Evolutionary conservation across 37 sponge, comb jelly and placozoan genomes (phyloP), one percentile per base, ranked within the genome.

Genomic region (Aplysina aerophoba): DNA sequence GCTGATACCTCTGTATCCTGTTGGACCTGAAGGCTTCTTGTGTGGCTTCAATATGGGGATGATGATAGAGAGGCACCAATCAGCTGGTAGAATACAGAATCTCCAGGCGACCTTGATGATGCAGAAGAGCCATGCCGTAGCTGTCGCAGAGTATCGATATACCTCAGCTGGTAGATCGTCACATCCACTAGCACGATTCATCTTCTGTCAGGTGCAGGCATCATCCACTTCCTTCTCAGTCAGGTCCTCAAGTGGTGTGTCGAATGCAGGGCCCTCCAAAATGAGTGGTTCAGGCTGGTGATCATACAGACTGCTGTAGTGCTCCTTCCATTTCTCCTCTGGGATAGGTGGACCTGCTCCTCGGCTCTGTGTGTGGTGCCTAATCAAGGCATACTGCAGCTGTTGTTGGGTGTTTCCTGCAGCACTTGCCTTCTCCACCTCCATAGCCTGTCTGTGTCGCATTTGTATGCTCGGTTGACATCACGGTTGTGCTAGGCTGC

Each of bases 351-450:
- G 50, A 8, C 50, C 50, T 8, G 8, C 50, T 8, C 3, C 50
- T 11, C 50, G 6, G 8, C 50, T 62, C 50, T 8, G 6, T 44
- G 50, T 44, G 8, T 44, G 50, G 50, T 44, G 50, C 8, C 50
- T 44, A 8, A 44, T 62, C 64, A 62, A 11, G 64, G 64, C 64
- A 62, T 62, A 62, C 64, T 62, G n/a, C n/a, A n/a, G n/a, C n/a
- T n/a, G 64, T 62, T 62, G 64, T 62, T 62, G 64, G 11, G 64
- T 62, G 12, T 11, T 62, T 62, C 64, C 64, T 14, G 4, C 64
- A 13, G 64, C 64, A 62, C 64, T 62, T 62, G 64, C 64, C 64
- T 62, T 62, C 4, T 62, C 64, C 64, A 62, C 64, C 64, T 62
- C 64, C 64, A 62, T 14, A 44, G 50, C 50, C 50, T 44, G 50